Percentiles rank a stretch among this genome's conserved stretches.
phyloP scores from a whole-genome alignment of 2,113 vertebrate genomes.

The Pitta sordida region DNA sequence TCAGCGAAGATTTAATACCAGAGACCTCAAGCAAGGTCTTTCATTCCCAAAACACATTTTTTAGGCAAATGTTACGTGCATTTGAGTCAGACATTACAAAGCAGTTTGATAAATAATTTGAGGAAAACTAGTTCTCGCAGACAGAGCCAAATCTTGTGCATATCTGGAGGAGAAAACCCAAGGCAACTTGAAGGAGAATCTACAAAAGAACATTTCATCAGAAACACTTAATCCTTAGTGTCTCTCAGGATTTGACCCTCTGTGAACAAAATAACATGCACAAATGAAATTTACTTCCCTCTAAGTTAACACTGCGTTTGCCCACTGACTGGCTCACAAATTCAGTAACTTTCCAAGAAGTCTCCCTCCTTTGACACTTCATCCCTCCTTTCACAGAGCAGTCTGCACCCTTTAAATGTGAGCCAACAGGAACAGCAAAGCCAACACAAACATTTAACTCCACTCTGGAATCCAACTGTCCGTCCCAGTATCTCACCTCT shows the following conservation, averaged over 20 bases:
- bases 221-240: slow-evolving; percentile 18
- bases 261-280: not conserved
- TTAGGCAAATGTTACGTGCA: not conserved
- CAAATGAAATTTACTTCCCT: not conserved
- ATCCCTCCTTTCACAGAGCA: slow-evolving; percentile 19
- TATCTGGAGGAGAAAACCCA: slow-evolving; percentile 19
- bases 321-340: not conserved
- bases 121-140: slow-evolving; percentile 9
- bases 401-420: not conserved
- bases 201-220: slow-evolving; percentile 23
- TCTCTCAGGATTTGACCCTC: not conserved
- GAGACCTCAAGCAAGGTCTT: slow-evolving; percentile 43
- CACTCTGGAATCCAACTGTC: not conserved
- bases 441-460: not conserved
- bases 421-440: slow-evolving; percentile 23
- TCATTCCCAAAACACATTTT: slow-evolving; percentile 15
- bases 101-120: slow-evolving; percentile 50
- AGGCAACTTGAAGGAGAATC: not conserved
- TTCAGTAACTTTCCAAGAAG: not conserved
- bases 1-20: slow-evolving; percentile 57
- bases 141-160: not conserved
- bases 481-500: not conserved
- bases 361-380: slow-evolving; percentile 8
- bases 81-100: slow-evolving; percentile 26
- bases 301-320: not conserved